Base-by-base conservation (phyloP, 2,113 vertebrate genomes). In the Pipra filicauda region DNA sequence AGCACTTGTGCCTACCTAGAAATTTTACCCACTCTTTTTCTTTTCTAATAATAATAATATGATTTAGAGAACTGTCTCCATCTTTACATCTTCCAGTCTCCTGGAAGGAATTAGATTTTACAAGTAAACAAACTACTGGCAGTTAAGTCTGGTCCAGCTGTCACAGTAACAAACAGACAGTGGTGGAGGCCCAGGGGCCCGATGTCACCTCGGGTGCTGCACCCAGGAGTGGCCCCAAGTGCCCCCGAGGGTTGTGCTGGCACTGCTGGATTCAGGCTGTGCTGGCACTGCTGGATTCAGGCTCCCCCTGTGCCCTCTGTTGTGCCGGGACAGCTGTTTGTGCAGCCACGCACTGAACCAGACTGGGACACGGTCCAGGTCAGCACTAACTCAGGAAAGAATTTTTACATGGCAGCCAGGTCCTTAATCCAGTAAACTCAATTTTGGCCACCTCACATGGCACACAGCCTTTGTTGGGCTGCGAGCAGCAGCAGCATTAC, bases 171-270 rank as follows among this genome's bases (percentile, higher is more conserved):
- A 55, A 20, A 0, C n/a, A 64, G 46, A 16, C 28, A 6, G 9
- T 2, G 5, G 2, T 1, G 23, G 2, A 41, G 30, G 22, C 48
- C 55, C 46, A 13, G 8, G 1, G 2, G 21, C 18, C 44, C 6
- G 37, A 18, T 15, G 48, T 12, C 5, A 4, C n/a, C 41, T 54
- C 4, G 1, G 37, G 33, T 27, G 17, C 35, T 35, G 35, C 43
- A 17, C 7, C 15, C 28, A 43, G 22, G 18, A 70, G 18, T 12
- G 2, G 27, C 4, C 30, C 74, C 58, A 9, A 27, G 67, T 1
- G 8, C 18, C 1, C 0, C 27, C 3, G 6, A 24, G 39, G 84
- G 7, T 80, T 18, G 7, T 5, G 70, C 12, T 86, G 73, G 70
- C 55, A 44, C 4, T 3, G 26, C 83, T 70, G 76, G 35, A n/a